Evolutionary conservation across 2,797 vertebrate genomes (phyloP).

Genomic region (Lerista edwardsae): DNA sequence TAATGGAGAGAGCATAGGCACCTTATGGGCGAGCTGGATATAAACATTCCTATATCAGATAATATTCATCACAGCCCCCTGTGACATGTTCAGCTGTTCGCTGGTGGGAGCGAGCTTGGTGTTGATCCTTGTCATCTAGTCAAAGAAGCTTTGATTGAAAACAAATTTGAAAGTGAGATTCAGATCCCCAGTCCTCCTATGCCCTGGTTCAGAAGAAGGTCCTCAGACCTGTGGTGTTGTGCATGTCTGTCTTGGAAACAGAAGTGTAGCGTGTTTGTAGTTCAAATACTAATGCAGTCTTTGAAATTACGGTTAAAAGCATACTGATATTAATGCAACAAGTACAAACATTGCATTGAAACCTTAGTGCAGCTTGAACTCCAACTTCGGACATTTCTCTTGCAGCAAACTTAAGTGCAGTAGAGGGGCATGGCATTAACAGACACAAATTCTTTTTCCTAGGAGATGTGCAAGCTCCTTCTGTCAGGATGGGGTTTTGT

Average conservation of each 20-base stretch:
- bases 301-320: not conserved
- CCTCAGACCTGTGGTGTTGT: not conserved
- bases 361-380: not conserved
- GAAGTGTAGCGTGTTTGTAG: not conserved
- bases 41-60: not conserved
- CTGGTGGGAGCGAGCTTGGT: not conserved
- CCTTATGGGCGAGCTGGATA: not conserved
- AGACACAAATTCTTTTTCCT: not conserved
- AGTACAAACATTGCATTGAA: not conserved
- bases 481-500: not conserved
- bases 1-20: not conserved
- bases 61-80: not conserved
- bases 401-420: not conserved
- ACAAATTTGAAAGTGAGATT: constrained; percentile 1
- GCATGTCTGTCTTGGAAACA: not conserved
- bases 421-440: not conserved
- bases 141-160: constrained; percentile 3
- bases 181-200: not conserved
- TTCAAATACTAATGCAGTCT: not conserved
- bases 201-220: not conserved
- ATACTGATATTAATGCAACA: not conserved
- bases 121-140: not conserved
- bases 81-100: not conserved
- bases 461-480: not conserved
- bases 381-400: not conserved